Percentiles rank a stretch among this genome's conserved stretches.
These are phyloP conservation scores for Diprion similis DNA, from an alignment of 1,140 invertebrate genomes.

Conservation along the genomic window DNA sequence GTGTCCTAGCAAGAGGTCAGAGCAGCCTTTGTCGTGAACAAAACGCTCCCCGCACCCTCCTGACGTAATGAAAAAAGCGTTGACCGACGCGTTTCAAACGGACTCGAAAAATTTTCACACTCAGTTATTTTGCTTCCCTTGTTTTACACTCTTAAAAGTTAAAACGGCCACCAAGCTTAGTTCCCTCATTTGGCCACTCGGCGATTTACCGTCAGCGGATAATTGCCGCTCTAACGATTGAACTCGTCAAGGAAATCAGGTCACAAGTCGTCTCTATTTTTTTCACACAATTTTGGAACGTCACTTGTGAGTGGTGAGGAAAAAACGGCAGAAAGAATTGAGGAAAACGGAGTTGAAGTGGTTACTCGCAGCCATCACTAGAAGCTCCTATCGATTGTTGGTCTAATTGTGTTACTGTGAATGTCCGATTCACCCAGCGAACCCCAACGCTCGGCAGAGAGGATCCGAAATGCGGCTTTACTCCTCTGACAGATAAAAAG, in stretches of 20 bases:
- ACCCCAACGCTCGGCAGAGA: conserved; percentile 38
- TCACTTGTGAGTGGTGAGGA: no score
- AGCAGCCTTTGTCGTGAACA: not conserved
- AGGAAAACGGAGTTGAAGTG: conserved; percentile 18
- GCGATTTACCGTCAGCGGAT: no score
- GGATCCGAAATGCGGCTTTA: conserved; percentile 46
- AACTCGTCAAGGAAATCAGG: no score
- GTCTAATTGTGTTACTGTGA: conserved; percentile 61
- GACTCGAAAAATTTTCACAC: no score
- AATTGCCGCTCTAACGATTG: no score
- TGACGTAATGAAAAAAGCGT: no score
- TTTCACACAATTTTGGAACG: not conserved
- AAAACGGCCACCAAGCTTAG: no score
- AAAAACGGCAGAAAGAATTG: not conserved
- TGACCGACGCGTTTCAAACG: no score
- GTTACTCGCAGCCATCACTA: conserved; percentile 46
- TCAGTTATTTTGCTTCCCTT: no score
- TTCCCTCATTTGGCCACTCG: no score
- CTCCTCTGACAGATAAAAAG: conserved; percentile 52
- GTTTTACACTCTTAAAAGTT: no score
- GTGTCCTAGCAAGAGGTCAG: not conserved
- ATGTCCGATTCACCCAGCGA: conserved; percentile 54
- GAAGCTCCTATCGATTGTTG: conserved; percentile 55
- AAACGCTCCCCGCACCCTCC: not conserved
- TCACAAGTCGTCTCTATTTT: not conserved